Evolutionary conservation across 1,140 invertebrate species (phyloP), one percentile per base, ranked within the genome.

Genomic region (Potamilus streckersoni): DNA sequence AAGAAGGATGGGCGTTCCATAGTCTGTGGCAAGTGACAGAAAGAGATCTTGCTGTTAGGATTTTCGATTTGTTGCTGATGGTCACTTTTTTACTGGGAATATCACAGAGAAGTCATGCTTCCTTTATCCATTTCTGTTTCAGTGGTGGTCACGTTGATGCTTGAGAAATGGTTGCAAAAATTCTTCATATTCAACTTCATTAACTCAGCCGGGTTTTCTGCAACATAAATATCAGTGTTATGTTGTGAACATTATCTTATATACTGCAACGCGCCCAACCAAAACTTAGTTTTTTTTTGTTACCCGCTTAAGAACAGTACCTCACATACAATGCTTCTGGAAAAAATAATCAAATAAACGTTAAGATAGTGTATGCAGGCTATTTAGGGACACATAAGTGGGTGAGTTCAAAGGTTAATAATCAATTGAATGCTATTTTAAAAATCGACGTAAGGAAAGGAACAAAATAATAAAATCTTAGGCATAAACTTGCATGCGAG

Each of bases 171-270:
- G 27, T 64, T 38, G 63, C 70, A 70, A 61, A 77, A 77, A 63
- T 77, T 70, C 4, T 77, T 63, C 27, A 77, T 71, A 20, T 77
- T 77, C 11, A 77, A 55, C 56, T 71, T 70, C 17, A 77, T 77
- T 8, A 77, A 71, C 60, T 77, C 75, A 8, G 75, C 75, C 49
- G 75, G 75, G 38, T 66, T 77, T 20, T 77, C 75, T 77, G 65
- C 23, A 73, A 77, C 20, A 49, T 12, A 61, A 69, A 56, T 57
- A 69, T 19, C n/a, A 19, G 23, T 56, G 16, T 23, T 16, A n/a
- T 67, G 61, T n/a, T n/a, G 4, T n/a, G 4, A 11, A 62, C 61
- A 6, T n/a, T 62, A 62, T 62, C 61, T 19, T 62, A 62, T 62
- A 19, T 19, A 23, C 13, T 15, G 31, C 1, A 64, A 64, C 20